Evolutionary conservation across 92 coral and sea anemone species (phyloP).

Genomic region (Heteractis magnifica): DNA sequence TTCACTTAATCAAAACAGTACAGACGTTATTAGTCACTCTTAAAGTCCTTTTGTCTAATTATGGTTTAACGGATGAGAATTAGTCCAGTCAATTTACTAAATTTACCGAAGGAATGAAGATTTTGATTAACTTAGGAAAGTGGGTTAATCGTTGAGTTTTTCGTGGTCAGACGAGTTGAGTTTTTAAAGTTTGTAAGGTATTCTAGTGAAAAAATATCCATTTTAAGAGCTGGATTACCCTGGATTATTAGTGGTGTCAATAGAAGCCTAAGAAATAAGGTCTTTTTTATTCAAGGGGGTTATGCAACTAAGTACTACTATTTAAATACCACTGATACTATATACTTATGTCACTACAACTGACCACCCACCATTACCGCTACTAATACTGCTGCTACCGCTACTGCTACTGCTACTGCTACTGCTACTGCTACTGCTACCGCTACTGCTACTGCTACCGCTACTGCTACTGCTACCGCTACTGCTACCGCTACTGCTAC

Average conservation of each 20-base stretch:
- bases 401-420: background rate
- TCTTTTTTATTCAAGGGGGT: no score
- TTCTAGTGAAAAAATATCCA: no score
- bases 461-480: background rate
- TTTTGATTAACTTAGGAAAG: no score
- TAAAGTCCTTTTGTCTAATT: background rate
- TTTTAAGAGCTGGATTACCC: no score
- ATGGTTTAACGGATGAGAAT: background rate
- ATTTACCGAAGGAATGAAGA: background rate
- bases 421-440: background rate
- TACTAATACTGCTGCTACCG: background rate
- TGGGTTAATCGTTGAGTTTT: no score
- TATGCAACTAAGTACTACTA: no score
- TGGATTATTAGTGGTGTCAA: no score
- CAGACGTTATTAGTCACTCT: background rate
- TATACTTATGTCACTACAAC: background rate
- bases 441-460: background rate
- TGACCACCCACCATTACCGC: background rate
- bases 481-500: conserved; percentile 7
- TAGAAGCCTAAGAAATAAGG: no score
- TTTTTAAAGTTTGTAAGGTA: no score
- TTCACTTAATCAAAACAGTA: background rate
- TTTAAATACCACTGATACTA: no score
- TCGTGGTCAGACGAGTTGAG: no score
- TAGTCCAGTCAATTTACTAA: background rate